Percentiles rank a stretch among this genome's conserved stretches.
These are phyloP conservation scores for Drosophila saltans DNA, from an alignment of 1,140 invertebrate species.

Conservation along the genomic window DNA sequence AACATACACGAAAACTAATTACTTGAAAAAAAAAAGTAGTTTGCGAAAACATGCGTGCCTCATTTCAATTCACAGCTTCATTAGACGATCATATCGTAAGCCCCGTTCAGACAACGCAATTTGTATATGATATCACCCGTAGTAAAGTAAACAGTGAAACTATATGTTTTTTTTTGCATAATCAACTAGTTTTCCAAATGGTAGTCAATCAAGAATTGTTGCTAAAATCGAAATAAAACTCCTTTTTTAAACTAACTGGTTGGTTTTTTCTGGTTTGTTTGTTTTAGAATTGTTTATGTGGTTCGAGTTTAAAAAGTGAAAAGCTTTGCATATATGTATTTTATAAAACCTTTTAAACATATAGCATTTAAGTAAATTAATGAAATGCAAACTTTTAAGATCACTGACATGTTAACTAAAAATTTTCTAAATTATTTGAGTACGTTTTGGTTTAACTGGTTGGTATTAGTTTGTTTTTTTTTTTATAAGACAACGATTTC, in stretches of 20 bases:
- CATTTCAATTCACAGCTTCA: constrained; percentile 45
- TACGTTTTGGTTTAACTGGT: no score
- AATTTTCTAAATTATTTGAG: no score
- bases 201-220: background rate
- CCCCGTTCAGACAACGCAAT: constrained; percentile 23
- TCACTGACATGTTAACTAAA: no score
- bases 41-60: constrained; percentile 58
- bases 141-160: background rate
- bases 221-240: no score
- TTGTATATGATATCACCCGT: constrained; percentile 7
- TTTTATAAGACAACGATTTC: no score
- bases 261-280: background rate
- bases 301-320: no score
- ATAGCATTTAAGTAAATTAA: no score
- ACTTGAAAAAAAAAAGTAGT: constrained; percentile 44
- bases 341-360: no score
- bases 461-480: no score
- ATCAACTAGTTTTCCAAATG: constrained; percentile 3
- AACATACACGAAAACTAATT: constrained; percentile 60
- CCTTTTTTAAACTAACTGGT: background rate
- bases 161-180: constrained; percentile 1
- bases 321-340: no score
- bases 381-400: no score
- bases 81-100: constrained; percentile 19
- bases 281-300: background rate